Evolutionary conservation across 2,797 vertebrate genomes (phyloP).

Genomic region (Danio aesculapii): DNA sequence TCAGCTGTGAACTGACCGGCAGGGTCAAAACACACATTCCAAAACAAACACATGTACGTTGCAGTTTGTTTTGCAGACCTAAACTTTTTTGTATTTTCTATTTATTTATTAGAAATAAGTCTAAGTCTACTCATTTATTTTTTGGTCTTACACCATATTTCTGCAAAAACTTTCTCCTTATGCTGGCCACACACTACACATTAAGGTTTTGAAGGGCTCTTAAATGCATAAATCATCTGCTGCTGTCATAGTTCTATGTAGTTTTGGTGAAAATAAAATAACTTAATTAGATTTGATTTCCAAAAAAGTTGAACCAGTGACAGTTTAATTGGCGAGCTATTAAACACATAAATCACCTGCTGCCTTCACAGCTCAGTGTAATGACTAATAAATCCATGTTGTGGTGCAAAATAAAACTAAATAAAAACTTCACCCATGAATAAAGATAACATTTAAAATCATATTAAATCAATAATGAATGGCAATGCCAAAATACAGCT

Average conservation of each 20-base stretch:
- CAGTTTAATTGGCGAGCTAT: not conserved
- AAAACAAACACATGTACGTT: conserved; percentile 34
- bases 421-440: not conserved
- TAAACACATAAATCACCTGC: not conserved
- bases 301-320: too few relatives aligned
- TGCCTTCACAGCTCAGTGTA: not conserved
- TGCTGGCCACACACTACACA: not conserved
- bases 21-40: conserved; percentile 39
- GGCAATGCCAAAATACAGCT: conserved; percentile 3
- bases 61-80: not conserved
- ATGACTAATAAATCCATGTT: not conserved
- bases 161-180: not conserved
- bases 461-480: conserved; percentile 2
- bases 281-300: not conserved
- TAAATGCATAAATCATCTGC: not conserved
- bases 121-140: too few relatives aligned
- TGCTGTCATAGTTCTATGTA: not conserved
- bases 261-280: not conserved
- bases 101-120: too few relatives aligned
- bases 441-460: not conserved
- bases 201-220: not conserved
- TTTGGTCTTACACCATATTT: not conserved
- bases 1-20: conserved; percentile 52
- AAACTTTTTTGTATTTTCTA: too few relatives aligned
- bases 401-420: not conserved